These are phyloP conservation scores for Coregonus ussuriensis DNA, from an alignment of 2,797 vertebrate species.

Conservation along the genomic window DNA sequence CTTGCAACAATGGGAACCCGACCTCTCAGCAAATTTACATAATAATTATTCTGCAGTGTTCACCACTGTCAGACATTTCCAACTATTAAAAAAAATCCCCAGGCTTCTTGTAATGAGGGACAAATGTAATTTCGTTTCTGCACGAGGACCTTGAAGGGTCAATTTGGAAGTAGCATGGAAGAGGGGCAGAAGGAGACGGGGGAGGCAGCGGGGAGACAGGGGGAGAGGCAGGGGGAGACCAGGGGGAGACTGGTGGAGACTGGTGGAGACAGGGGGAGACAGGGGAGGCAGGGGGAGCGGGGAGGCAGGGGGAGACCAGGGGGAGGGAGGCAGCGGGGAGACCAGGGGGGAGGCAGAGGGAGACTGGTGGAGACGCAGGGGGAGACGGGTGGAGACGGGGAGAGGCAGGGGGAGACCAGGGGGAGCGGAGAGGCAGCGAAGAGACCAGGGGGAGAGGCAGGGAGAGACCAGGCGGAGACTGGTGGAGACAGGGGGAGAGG, in stretches of 20 bases:
- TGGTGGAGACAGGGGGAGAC: no score
- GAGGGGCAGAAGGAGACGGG: constrained; percentile 28
- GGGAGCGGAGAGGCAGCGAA: no score
- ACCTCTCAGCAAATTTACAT: constrained; percentile 35
- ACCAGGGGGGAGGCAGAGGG: constrained; percentile 6
- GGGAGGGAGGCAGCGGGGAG: no score
- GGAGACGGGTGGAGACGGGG: no score
- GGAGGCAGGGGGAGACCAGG: no score
- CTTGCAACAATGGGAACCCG: constrained; percentile 32
- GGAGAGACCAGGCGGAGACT: neutral
- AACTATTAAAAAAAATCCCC: constrained; percentile 40
- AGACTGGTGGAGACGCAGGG: no score
- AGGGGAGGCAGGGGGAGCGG: no score
- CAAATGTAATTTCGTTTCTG: constrained; percentile 57
- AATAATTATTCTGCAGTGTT: constrained; percentile 38
- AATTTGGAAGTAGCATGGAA: constrained; percentile 54
- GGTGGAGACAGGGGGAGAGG: no score
- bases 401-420: no score
- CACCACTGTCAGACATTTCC: constrained; percentile 24
- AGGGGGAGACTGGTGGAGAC: no score
- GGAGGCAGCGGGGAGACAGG: neutral
- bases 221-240: no score
- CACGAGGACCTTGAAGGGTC: constrained; percentile 61
- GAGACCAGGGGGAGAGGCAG: neutral
- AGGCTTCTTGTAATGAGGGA: constrained; percentile 45